A percentile compares a stretch with the other conserved stretches of the same genome.
Conservation (phyloP, 2,888 invertebrate genomes). For the Vesta saturnalis region DNA sequence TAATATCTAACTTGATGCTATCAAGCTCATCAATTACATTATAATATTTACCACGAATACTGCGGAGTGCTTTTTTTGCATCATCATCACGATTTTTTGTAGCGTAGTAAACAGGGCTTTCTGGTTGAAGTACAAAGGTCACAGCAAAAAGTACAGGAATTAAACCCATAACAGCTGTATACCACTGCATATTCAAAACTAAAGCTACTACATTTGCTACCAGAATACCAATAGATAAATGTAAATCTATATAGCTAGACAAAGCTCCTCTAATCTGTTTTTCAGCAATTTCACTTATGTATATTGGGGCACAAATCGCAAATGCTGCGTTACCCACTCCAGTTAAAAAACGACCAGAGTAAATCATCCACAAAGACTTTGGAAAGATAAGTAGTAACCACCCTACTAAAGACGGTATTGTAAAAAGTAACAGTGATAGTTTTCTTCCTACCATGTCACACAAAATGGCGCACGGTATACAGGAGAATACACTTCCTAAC, state of each 20-base stretch:
- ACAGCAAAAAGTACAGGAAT: slow-evolving; percentile 76
- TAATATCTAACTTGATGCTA: slow-evolving; percentile 66
- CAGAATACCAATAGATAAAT: slow-evolving; percentile 85
- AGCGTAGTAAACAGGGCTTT: slow-evolving; percentile 80
- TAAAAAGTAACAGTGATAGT: slow-evolving; percentile 71
- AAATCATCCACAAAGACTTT: slow-evolving; percentile 69
- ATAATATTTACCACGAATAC: slow-evolving; percentile 78
- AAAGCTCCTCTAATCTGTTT: slow-evolving; percentile 83
- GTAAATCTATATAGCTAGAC: slow-evolving; percentile 88
- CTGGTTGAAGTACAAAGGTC: slow-evolving; percentile 86
- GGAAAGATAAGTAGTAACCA: slow-evolving; percentile 77
- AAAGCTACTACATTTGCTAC: slow-evolving; percentile 69
- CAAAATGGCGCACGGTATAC: slow-evolving; percentile 75
- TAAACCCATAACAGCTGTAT: slow-evolving; percentile 73
- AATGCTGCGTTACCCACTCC: slow-evolving; percentile 83
- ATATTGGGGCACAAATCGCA: slow-evolving; percentile 85
- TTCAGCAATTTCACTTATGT: slow-evolving; percentile 87
- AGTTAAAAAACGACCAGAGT: slow-evolving; percentile 73
- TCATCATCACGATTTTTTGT: slow-evolving; percentile 71
- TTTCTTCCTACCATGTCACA: slow-evolving; percentile 79
- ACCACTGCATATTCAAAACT: slow-evolving; percentile 63
- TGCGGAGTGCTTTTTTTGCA: slow-evolving; percentile 75
- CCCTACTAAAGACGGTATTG: slow-evolving; percentile 75
- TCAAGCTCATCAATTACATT: slow-evolving; percentile 77
- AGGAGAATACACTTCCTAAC: slow-evolving; percentile 77